Percentiles rank a stretch among this genome's conserved stretches.
Evolutionary conservation across 2,113 vertebrate species (phyloP).

Genomic region (Scartelaos histophorus): DNA sequence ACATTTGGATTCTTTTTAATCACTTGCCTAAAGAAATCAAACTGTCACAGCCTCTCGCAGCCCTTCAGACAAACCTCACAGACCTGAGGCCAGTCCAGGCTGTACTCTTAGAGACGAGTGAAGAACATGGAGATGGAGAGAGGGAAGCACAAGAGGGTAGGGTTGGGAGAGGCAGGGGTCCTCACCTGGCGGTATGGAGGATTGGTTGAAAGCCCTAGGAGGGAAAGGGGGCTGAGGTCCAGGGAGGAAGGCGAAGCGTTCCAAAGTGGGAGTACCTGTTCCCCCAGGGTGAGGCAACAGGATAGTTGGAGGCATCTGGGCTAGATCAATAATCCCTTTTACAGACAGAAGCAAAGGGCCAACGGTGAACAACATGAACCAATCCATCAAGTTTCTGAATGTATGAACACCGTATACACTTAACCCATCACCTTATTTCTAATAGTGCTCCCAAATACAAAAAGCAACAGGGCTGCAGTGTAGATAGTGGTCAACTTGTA

Average conservation of each 20-base stretch:
- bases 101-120: conserved; percentile 28
- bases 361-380: conserved; percentile 77
- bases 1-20: background rate
- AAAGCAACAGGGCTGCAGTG: conserved; percentile 60
- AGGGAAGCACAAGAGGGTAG: conserved; percentile 49
- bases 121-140: conserved; percentile 41
- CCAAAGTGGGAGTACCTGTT: conserved; percentile 93
- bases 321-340: conserved; percentile 98
- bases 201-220: conserved; percentile 92
- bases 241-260: conserved; percentile 95
- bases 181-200: conserved; percentile 95
- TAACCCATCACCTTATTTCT: conserved; percentile 53
- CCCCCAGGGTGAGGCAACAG: conserved; percentile 97
- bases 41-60: background rate
- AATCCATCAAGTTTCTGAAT: conserved; percentile 67
- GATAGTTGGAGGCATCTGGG: conserved; percentile 98
- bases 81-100: conserved; percentile 34
- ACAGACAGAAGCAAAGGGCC: conserved; percentile 82
- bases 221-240: conserved; percentile 94
- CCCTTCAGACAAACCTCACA: conserved; percentile 38
- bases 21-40: background rate
- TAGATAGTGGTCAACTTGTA: conserved; percentile 60
- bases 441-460: conserved; percentile 56
- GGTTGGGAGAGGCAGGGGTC: conserved; percentile 54
- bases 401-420: conserved; percentile 59